Evolutionary conservation across 2,113 vertebrate genomes (phyloP).

Genomic region (Crypturellus undulatus): DNA sequence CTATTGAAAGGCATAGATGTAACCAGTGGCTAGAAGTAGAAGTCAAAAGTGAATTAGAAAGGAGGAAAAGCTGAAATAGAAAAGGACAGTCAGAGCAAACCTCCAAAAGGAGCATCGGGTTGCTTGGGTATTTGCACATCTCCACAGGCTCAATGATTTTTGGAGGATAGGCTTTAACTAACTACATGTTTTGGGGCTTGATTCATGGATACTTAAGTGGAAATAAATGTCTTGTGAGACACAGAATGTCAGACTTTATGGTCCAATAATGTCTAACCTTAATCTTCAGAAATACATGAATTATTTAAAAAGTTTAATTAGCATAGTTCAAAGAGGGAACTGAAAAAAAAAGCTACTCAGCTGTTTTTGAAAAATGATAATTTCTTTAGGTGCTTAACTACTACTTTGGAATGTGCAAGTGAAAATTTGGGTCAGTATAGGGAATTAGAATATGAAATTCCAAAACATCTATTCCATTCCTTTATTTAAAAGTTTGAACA

Average conservation of each 20-base stretch:
- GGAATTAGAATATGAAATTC: not conserved
- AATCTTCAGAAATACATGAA: not conserved
- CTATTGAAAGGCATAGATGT: not conserved
- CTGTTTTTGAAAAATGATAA: not conserved
- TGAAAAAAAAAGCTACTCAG: not conserved
- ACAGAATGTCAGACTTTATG: not conserved
- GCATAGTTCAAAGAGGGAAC: not conserved
- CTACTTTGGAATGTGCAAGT: not conserved
- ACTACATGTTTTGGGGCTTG: not conserved
- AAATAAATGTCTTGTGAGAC: not conserved
- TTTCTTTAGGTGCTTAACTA: not conserved
- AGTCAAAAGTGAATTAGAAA: not conserved
- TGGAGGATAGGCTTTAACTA: not conserved
- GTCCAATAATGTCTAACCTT: not conserved
- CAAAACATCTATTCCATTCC: not conserved
- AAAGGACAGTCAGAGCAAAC: not conserved
- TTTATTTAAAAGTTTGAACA: accelerated
- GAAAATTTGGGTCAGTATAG: not conserved
- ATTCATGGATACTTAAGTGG: accelerated
- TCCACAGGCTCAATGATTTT: not conserved
- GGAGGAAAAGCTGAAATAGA: not conserved
- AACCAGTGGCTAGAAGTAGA: not conserved
- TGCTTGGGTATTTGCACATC: not conserved
- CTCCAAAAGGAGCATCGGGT: not conserved
- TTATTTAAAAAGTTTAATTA: not conserved